Base-by-base conservation (phyloP, 37 sponge, comb jelly and placozoan species). In the Halisarca cf. caerulea region DNA sequence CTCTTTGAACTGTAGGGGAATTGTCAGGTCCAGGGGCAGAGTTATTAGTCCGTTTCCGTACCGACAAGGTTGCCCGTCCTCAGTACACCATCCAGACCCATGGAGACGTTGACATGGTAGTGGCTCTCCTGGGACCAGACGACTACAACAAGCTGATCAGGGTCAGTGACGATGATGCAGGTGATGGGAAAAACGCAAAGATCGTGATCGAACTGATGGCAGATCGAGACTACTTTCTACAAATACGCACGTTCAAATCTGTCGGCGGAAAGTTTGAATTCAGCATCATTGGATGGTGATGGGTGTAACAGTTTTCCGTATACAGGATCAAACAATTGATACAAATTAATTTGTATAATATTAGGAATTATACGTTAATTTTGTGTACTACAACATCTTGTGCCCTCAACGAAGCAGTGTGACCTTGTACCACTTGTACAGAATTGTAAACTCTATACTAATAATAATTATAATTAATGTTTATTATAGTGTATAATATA, bases 221-320 rank as follows among this genome's bases (percentile, higher is more conserved):
- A 18, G 80, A 88, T 40, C 73, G 81, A 54, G 89, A 88, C 58
- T 88, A 88, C 84, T 88, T 44, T 38, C 40, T 88, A 0, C 89
- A 88, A 58, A 83, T 88, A 6, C 89, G 83, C 34, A 88, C 89
- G 14, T 88, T 88, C 71, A 23, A 88, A 34, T 84, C 89, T 21
- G 57, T 83, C 70, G 89, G 89, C 11, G 89, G 89, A 20, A 80
- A 83, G 45, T 88, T 88, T 83, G 89, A 88, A 42, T 88, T 88
- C 80, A 70, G 79, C 3, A 88, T 88, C 35, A 84, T 83, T 44
- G 57, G 83, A 18, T 88, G 89, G 89, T 88, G 64, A 62, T 62
- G 11, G 57, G 11, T 20, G 57, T 55, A 20, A 11, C 57, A 55
- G 11, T 55, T n/a, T n/a, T n/a, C n/a, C n/a, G n/a, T n/a, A n/a